These are phyloP conservation scores for Amniataba percoides DNA, from an alignment of 2,797 vertebrate species.

Conservation along the genomic window DNA sequence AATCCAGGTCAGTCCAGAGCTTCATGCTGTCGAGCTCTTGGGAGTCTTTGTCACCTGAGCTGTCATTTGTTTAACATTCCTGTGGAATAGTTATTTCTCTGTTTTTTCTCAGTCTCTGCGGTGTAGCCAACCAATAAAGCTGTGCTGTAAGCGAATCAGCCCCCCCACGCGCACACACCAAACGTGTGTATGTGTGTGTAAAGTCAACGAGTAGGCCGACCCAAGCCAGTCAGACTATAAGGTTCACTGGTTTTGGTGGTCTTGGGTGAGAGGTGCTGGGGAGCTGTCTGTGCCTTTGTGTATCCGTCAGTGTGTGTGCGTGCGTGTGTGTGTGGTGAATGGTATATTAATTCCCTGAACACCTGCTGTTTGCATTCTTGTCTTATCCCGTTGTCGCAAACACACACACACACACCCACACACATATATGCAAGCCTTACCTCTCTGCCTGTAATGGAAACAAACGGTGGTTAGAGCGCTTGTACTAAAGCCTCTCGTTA, in stretches of 20 bases:
- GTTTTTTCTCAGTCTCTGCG: conserved; percentile 25
- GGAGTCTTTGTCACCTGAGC: conserved; percentile 54
- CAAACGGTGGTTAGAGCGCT: conserved; percentile 71
- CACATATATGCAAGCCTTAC: not conserved
- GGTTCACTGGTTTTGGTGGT: conserved; percentile 72
- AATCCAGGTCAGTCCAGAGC: not conserved
- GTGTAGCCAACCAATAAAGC: conserved; percentile 44
- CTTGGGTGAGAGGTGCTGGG: conserved; percentile 35
- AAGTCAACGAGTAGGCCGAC: conserved; percentile 44
- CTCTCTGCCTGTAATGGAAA: conserved; percentile 69
- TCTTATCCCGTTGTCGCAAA: conserved; percentile 67
- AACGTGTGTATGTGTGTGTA: conserved; percentile 2
- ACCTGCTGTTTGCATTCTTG: conserved; percentile 83
- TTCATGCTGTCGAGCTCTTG: conserved; percentile 14
- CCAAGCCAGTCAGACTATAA: conserved; percentile 57
- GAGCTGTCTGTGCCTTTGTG: conserved; percentile 42
- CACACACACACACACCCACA: conserved; percentile 39
- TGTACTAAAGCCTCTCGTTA: conserved; percentile 64
- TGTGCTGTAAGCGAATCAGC: conserved; percentile 46
- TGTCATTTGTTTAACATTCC: conserved; percentile 61
- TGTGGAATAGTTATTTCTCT: conserved; percentile 35
- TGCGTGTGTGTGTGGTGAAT: conserved; percentile 29
- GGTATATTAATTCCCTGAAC: conserved; percentile 70
- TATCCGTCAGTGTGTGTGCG: conserved; percentile 10
- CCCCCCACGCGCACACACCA: conserved; percentile 1